Conservation (phyloP, 2,888 invertebrate species). For the Leptopterna dolabrata region DNA sequence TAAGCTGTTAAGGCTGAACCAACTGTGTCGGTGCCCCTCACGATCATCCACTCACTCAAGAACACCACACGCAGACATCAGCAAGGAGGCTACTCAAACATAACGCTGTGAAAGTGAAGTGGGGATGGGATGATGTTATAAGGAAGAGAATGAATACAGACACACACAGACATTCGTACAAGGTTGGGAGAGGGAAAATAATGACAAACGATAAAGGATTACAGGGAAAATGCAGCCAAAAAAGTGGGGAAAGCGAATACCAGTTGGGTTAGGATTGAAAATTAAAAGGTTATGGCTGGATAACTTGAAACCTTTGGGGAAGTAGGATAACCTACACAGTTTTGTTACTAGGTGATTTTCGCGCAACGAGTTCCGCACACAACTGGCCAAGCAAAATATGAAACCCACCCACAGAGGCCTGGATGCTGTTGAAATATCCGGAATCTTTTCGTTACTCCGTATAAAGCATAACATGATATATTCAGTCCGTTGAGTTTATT, state of each 20-base stretch:
- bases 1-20: conserved; percentile 52
- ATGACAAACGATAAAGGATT: not conserved
- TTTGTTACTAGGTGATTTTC: no score
- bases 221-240: not conserved
- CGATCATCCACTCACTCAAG: not conserved
- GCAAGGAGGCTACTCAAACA: conserved; percentile 43
- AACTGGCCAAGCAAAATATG: no score
- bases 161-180: conserved; percentile 14
- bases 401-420: no score
- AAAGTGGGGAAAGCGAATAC: not conserved
- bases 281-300: not conserved
- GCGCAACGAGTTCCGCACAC: no score
- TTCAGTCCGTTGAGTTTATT: no score
- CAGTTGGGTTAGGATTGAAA: not conserved
- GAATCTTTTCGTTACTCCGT: no score
- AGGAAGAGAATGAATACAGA: not conserved
- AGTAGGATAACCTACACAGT: no score
- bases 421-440: no score
- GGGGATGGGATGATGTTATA: not conserved
- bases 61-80: not conserved
- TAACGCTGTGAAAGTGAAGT: not conserved
- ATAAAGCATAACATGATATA: no score
- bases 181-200: not conserved
- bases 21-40: conserved; percentile 54
- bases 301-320: no score